phyloP scores from a whole-genome alignment of 2,797 vertebrate genomes.

The Buceros bicornis region DNA sequence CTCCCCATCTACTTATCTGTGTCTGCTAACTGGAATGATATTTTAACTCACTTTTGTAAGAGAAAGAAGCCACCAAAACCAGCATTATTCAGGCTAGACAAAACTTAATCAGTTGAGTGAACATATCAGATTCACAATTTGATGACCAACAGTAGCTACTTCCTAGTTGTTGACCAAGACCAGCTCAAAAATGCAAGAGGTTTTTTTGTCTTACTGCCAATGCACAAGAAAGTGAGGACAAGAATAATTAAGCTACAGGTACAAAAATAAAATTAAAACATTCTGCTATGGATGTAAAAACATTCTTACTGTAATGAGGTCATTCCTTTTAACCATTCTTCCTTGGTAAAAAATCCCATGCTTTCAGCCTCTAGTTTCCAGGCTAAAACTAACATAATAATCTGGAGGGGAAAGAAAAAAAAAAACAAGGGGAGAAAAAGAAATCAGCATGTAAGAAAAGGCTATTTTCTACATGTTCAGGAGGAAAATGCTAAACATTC shows the following conservation, averaged over 20 bases:
- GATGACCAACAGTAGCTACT: not conserved
- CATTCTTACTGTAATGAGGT: slow-evolving; percentile 92
- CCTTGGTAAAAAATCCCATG: slow-evolving; percentile 99
- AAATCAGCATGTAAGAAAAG: slow-evolving; percentile 48
- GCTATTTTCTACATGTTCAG: not conserved
- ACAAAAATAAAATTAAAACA: slow-evolving; percentile 3
- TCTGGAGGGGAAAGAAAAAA: slow-evolving; percentile 73
- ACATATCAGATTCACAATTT: not conserved
- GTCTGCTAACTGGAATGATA: not conserved
- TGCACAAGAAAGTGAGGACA: not conserved
- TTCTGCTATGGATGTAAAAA: not conserved
- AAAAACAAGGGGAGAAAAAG: slow-evolving; percentile 38
- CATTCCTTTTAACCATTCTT: slow-evolving; percentile 98
- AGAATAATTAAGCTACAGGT: slow-evolving; percentile 46
- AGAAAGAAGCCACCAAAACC: not conserved
- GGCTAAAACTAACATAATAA: slow-evolving; percentile 97
- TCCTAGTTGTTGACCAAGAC: not conserved
- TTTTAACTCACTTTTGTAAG: not conserved
- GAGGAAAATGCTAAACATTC: not conserved
- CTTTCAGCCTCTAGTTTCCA: slow-evolving; percentile 96
- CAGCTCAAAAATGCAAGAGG: not conserved
- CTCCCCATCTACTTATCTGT: not conserved
- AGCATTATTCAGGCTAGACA: not conserved
- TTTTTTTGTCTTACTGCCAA: not conserved
- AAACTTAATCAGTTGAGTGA: not conserved